phyloP scores from a whole-genome alignment of 2,797 vertebrate genomes.

The Gymnoscopelus microlampas region DNA sequence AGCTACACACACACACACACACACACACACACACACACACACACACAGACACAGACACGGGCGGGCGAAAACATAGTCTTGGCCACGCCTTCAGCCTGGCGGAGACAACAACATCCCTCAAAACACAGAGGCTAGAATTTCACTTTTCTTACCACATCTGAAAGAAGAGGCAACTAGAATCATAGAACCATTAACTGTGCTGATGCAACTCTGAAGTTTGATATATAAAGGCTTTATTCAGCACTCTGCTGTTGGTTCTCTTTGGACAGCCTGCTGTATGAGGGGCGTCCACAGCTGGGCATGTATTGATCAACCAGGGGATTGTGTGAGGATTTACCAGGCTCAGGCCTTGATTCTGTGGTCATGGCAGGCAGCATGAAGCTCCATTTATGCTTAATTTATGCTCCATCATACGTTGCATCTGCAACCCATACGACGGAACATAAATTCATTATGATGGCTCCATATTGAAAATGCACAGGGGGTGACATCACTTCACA shows the following conservation, averaged over 20 bases:
- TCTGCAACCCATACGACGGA: too few relatives aligned
- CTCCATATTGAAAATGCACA: slow-evolving; percentile 7
- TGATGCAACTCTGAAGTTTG: slow-evolving; percentile 38
- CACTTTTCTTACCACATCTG: slow-evolving; percentile 4
- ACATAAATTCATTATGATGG: too few relatives aligned
- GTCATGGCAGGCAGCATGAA: slow-evolving; percentile 49
- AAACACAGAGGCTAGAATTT: not conserved
- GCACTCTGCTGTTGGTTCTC: slow-evolving; percentile 49
- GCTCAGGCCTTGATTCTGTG: slow-evolving; percentile 46
- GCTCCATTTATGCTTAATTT: slow-evolving; percentile 28
- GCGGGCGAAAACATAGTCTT: too few relatives aligned
- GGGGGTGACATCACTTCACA: not conserved
- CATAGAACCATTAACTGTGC: too few relatives aligned
- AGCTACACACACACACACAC: too few relatives aligned
- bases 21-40: too few relatives aligned
- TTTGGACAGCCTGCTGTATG: slow-evolving; percentile 56
- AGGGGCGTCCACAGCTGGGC: slow-evolving; percentile 50
- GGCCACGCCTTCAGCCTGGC: too few relatives aligned
- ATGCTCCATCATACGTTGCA: slow-evolving; percentile 16
- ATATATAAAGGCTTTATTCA: slow-evolving; percentile 24
- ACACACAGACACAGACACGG: too few relatives aligned
- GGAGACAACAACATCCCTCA: not conserved
- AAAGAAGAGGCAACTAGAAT: too few relatives aligned
- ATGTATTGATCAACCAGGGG: slow-evolving; percentile 61
- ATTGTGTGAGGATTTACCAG: slow-evolving; percentile 47